phyloP scores from a whole-genome alignment of 1,140 invertebrate genomes.

The Monomorium pharaonis region DNA sequence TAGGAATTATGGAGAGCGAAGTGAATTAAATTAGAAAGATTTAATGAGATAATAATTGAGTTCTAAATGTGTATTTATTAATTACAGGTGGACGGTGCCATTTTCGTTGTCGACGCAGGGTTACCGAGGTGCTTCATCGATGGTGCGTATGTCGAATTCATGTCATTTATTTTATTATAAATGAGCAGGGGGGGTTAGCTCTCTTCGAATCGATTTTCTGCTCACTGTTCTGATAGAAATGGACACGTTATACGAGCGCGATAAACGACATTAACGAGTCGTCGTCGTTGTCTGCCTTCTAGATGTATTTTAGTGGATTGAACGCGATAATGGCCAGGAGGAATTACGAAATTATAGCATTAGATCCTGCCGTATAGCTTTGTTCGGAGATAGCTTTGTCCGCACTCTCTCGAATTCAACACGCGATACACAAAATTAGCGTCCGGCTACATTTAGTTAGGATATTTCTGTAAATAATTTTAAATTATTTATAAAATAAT shows the following conservation, averaged over 20 bases:
- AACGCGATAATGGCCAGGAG: slow-evolving; percentile 66
- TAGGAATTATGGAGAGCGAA: slow-evolving; percentile 3
- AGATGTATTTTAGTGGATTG: slow-evolving; percentile 69
- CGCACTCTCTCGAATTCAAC: neutral
- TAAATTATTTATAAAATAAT: neutral
- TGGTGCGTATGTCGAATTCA: neutral
- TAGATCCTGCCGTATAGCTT: slow-evolving; percentile 36
- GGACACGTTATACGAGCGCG: slow-evolving; percentile 61
- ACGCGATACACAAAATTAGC: neutral
- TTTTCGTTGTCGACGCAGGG: neutral
- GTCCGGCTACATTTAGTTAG: neutral
- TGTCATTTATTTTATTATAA: slow-evolving; percentile 12
- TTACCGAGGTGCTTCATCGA: neutral
- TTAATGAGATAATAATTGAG: slow-evolving; percentile 8
- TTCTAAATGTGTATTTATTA: slow-evolving; percentile 18
- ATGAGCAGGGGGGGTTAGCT: neutral
- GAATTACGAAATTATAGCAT: slow-evolving; percentile 70
- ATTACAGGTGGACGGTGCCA: neutral
- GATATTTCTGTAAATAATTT: neutral
- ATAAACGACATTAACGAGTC: slow-evolving; percentile 70
- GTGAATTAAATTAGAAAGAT: slow-evolving; percentile 29
- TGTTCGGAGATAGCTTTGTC: slow-evolving; percentile 23
- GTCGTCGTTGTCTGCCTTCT: slow-evolving; percentile 67
- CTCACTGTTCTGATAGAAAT: slow-evolving; percentile 51
- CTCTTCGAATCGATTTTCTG: slow-evolving; percentile 52